phyloP scores from a whole-genome alignment of 2,113 vertebrate species.

The Pao palembangensis region DNA sequence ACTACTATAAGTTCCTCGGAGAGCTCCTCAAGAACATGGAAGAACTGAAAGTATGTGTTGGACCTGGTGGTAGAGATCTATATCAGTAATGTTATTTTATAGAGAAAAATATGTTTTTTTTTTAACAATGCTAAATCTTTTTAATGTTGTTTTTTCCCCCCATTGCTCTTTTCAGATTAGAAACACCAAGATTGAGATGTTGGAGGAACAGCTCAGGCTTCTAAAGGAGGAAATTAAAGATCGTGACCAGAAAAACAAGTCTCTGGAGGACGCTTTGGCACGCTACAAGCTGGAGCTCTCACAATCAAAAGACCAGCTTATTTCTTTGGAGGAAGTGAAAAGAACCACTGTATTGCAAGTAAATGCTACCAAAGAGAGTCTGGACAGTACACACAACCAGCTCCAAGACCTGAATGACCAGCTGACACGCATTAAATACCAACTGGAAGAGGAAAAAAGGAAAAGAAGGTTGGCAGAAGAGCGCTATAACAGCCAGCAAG shows the following conservation, averaged over 20 bases:
- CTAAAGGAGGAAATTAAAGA: constrained; percentile 84
- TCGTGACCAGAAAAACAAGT: constrained; percentile 82
- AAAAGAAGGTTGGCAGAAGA: constrained; percentile 89
- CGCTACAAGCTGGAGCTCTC: constrained; percentile 82
- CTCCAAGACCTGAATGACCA: constrained; percentile 88
- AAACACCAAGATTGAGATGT: constrained; percentile 90
- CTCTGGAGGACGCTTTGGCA: constrained; percentile 83
- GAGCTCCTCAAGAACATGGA: constrained; percentile 94
- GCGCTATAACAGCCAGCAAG: constrained; percentile 87
- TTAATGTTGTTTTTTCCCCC: constrained; percentile 9
- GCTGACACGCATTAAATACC: constrained; percentile 84
- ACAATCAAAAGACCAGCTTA: constrained; percentile 82
- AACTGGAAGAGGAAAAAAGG: constrained; percentile 91
- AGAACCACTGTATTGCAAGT: constrained; percentile 80
- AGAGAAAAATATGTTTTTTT: not conserved
- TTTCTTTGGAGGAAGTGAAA: constrained; percentile 84
- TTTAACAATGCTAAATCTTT: not conserved
- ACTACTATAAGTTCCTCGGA: constrained; percentile 89
- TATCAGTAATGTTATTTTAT: not conserved
- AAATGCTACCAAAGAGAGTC: constrained; percentile 78
- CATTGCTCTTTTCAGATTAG: constrained; percentile 80
- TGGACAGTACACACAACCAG: constrained; percentile 83
- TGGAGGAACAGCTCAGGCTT: constrained; percentile 88
- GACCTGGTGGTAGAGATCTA: not conserved
- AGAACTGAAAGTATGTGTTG: constrained; percentile 86